A percentile compares a stretch with the other conserved stretches of the same genome.
These are phyloP conservation scores for Pararge aegeria DNA, from an alignment of 1,140 invertebrate species.

Conservation along the genomic window DNA sequence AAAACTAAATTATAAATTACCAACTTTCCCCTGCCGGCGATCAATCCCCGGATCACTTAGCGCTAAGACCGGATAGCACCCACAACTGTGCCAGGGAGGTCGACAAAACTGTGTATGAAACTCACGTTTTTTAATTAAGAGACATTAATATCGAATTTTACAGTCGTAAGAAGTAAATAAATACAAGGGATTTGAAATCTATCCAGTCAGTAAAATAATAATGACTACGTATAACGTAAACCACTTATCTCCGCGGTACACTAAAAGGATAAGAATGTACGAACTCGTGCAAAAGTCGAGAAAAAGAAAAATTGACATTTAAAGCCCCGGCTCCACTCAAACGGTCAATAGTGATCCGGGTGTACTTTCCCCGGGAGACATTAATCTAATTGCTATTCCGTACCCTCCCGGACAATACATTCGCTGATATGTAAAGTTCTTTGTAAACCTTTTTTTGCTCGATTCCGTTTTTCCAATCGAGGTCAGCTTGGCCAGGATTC, in stretches of 20 bases:
- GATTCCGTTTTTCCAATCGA: neutral
- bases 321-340: slow-evolving; percentile 3
- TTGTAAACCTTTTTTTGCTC: slow-evolving; percentile 6
- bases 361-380: neutral
- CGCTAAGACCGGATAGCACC: no score
- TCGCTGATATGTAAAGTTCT: slow-evolving; percentile 6
- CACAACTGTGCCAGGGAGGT: no score
- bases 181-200: neutral
- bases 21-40: no score
- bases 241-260: neutral
- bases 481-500: neutral
- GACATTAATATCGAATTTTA: no score
- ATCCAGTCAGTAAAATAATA: neutral
- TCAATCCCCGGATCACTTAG: no score
- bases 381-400: slow-evolving; percentile 11
- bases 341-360: slow-evolving; percentile 9
- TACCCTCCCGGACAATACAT: neutral
- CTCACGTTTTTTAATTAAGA: no score
- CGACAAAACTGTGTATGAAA: no score
- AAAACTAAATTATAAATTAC: no score
- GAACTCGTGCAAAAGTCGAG: neutral
- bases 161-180: no score
- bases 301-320: slow-evolving; percentile 9
- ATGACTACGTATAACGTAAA: no score
- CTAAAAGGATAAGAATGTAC: neutral